Conservation (phyloP, 2,888 invertebrate genomes). For the Drosophila paramelanica region DNA sequence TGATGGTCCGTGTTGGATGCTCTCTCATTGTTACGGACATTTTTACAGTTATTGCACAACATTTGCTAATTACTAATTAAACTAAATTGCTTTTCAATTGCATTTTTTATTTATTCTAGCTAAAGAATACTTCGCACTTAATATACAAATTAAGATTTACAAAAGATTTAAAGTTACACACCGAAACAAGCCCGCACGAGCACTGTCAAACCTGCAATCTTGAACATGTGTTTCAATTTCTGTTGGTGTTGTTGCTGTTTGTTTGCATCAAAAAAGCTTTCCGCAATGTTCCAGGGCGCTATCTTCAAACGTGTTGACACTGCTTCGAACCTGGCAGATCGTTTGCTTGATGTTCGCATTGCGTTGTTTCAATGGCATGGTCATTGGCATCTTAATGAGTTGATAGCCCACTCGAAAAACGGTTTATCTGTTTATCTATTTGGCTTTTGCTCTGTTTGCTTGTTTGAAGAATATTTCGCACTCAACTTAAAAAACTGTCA, state of each 20-base stretch:
- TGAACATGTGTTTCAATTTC: not conserved
- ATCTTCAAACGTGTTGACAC: not conserved
- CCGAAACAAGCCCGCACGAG: not conserved
- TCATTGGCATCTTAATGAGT: constrained; percentile 16
- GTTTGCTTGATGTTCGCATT: constrained; percentile 4
- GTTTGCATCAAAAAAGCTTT: not conserved
- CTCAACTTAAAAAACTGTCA: constrained; percentile 65
- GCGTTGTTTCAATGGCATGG: constrained; percentile 46
- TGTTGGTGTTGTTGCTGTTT: not conserved
- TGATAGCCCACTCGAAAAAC: constrained; percentile 12
- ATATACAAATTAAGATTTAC: not conserved
- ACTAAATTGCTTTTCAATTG: no score
- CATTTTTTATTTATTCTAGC: not conserved
- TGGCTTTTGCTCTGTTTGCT: constrained; percentile 29
- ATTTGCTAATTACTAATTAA: no score
- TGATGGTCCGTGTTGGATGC: no score
- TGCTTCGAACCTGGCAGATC: not conserved
- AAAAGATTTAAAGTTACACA: not conserved
- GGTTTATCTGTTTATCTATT: constrained; percentile 36
- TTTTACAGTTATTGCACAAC: no score
- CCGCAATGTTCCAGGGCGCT: not conserved
- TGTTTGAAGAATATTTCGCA: constrained; percentile 69
- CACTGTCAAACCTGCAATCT: not conserved
- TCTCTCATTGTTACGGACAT: no score
- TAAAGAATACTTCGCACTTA: not conserved